phyloP scores from a whole-genome alignment of 2,797 vertebrate species.

The Mormyrops boulengeri region DNA sequence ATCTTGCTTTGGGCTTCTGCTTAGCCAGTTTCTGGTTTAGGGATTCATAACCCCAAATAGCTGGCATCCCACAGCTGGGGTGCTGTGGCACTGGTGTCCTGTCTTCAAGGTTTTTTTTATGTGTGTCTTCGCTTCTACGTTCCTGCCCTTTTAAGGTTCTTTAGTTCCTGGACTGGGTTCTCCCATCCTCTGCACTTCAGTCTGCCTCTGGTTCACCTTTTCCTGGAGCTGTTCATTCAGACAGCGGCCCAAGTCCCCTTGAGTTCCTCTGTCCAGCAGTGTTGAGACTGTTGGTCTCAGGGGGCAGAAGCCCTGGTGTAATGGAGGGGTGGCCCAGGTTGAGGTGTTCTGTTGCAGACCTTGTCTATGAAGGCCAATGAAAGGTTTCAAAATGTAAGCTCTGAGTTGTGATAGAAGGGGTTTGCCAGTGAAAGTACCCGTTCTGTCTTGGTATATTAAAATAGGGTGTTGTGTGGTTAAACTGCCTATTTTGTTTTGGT shows the following conservation, averaged over 20 bases:
- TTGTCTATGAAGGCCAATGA: background rate
- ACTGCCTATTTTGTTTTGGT: background rate
- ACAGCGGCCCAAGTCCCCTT: background rate
- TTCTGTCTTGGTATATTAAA: background rate
- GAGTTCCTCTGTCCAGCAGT: background rate
- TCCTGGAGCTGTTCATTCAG: background rate
- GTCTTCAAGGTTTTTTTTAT: background rate
- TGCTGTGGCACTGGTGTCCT: background rate
- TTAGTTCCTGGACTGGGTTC: background rate
- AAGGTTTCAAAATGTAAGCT: background rate
- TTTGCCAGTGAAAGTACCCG: background rate
- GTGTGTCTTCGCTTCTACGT: background rate
- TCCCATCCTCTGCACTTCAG: background rate
- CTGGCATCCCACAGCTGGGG: background rate
- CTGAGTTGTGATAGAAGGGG: background rate
- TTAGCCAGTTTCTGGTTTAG: background rate
- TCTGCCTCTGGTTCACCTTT: background rate
- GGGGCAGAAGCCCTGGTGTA: background rate
- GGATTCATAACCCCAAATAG: background rate
- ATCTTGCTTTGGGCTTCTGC: background rate
- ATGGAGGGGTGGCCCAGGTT: background rate
- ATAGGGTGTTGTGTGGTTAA: background rate
- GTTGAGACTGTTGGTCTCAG: background rate
- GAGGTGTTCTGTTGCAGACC: background rate
- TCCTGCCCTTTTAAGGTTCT: background rate